Evolutionary conservation across 2,888 invertebrate species (phyloP).

Genomic region (Dione vanillae): DNA sequence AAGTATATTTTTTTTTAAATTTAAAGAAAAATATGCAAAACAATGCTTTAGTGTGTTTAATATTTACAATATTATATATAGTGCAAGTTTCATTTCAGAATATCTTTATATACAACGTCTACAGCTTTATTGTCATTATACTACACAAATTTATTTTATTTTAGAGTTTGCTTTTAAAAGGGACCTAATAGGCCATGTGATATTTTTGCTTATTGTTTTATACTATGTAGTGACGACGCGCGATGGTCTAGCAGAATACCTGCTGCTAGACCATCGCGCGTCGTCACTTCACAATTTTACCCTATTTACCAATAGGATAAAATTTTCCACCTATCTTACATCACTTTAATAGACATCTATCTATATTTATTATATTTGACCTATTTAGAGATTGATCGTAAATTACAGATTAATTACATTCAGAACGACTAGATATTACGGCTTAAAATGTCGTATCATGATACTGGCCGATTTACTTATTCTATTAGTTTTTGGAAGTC

Average conservation of each 20-base stretch:
- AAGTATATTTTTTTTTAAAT: background rate
- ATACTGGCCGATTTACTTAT: background rate
- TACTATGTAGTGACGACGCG: background rate
- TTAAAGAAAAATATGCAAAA: slow-evolving; percentile 12
- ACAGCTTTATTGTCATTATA: too few species aligned
- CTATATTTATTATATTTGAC: slow-evolving; percentile 4
- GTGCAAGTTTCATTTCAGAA: too few species aligned
- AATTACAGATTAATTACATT: background rate
- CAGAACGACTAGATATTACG: background rate
- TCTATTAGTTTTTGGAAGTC: background rate
- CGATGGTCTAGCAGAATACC: background rate
- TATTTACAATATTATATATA: background rate
- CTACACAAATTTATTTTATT: too few species aligned
- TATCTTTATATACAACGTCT: too few species aligned
- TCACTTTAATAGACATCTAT: background rate
- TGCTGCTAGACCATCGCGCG: too few species aligned
- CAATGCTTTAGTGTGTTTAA: background rate
- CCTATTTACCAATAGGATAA: too few species aligned
- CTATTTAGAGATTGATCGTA: background rate
- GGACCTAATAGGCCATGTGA: too few species aligned
- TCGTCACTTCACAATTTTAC: too few species aligned
- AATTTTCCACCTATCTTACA: background rate
- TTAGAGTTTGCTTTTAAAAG: too few species aligned
- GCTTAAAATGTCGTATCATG: background rate
- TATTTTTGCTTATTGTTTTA: too few species aligned